Conservation (phyloP, 2,113 vertebrate species). For the Craseonycteris thonglongyai region DNA sequence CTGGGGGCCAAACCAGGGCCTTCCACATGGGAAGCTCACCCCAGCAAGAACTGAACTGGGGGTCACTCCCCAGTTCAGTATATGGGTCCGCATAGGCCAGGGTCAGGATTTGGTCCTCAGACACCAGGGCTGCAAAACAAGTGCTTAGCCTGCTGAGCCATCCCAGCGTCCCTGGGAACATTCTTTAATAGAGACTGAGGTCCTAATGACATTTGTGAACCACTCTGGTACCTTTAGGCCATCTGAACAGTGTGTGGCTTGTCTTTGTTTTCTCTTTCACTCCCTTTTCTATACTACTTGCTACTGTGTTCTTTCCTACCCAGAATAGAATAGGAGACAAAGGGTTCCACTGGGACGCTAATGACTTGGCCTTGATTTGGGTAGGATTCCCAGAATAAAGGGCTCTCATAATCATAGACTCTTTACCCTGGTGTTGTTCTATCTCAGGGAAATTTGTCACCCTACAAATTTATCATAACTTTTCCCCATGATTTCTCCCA, state of each 20-base stretch:
- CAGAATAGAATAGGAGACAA: neutral
- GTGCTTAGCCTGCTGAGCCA: no score
- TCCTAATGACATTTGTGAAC: neutral
- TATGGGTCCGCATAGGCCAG: no score
- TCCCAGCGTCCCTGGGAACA: no score
- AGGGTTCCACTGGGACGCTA: neutral
- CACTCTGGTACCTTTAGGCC: neutral
- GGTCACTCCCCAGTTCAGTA: no score
- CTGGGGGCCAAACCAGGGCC: no score
- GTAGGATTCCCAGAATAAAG: neutral
- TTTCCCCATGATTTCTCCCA: neutral
- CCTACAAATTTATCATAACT: neutral
- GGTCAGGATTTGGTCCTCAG: no score
- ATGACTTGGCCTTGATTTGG: neutral
- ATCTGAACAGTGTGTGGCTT: neutral
- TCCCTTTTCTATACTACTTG: neutral
- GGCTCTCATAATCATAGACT: neutral
- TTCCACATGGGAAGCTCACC: no score
- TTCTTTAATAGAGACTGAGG: neutral
- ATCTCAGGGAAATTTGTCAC: neutral
- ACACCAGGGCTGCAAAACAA: no score
- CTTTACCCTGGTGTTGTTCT: neutral
- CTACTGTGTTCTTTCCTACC: neutral
- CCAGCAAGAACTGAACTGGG: no score
- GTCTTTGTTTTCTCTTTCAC: neutral